Percentiles rank a stretch among this genome's conserved stretches.
These are phyloP conservation scores for Spea multiplicata DNA, from an alignment of 2,113 vertebrate species.

Conservation along the genomic window DNA sequence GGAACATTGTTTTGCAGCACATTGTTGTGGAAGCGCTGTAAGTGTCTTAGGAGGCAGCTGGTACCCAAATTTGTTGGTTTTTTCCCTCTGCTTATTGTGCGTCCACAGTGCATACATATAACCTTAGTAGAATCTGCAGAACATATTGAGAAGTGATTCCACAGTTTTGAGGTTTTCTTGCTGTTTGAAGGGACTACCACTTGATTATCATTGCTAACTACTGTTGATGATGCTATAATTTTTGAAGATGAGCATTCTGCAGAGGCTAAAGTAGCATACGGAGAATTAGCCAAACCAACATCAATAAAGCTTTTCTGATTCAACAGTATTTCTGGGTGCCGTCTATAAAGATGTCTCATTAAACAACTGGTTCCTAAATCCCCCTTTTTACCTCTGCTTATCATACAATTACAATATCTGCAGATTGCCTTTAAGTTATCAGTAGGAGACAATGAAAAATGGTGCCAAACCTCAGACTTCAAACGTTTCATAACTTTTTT, in stretches of 20 bases:
- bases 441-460: constrained; percentile 82
- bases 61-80: constrained; percentile 95
- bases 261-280: constrained; percentile 69
- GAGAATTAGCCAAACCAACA: constrained; percentile 68
- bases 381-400: constrained; percentile 88
- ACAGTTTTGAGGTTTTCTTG: constrained; percentile 98
- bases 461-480: constrained; percentile 94
- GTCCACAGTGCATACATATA: constrained; percentile 93
- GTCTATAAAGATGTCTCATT: constrained; percentile 88
- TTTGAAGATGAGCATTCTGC: constrained; percentile 71
- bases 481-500: constrained; percentile 90
- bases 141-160: constrained; percentile 96
- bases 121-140: constrained; percentile 92
- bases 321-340: constrained; percentile 84
- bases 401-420: constrained; percentile 85
- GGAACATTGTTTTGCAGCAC: constrained; percentile 82
- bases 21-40: constrained; percentile 88
- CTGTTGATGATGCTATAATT: constrained; percentile 62
- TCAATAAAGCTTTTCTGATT: constrained; percentile 75
- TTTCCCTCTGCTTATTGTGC: constrained; percentile 94
- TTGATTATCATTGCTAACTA: constrained; percentile 66
- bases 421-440: constrained; percentile 93
- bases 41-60: constrained; percentile 90
- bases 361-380: constrained; percentile 93
- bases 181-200: constrained; percentile 76